phyloP scores from a whole-genome alignment of 2,797 vertebrate species.

The Hippopotamyrus pictus region DNA sequence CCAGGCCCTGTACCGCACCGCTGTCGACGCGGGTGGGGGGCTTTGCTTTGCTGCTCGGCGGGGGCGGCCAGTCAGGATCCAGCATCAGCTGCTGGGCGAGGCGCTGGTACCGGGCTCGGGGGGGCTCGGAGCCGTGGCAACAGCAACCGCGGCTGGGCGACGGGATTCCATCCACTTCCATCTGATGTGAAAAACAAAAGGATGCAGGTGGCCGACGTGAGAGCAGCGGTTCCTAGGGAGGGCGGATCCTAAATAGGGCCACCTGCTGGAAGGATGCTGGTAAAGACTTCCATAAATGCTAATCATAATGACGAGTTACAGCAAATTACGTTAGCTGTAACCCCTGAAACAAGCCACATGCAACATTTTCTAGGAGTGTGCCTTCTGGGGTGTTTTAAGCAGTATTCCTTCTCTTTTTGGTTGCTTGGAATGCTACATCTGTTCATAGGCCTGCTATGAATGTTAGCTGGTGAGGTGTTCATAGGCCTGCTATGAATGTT shows the following conservation, averaged over 20 bases:
- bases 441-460: neutral
- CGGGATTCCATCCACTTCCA: conserved; percentile 8
- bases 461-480: neutral
- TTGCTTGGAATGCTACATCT: neutral
- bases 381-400: neutral
- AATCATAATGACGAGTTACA: neutral
- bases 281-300: neutral
- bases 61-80: conserved; percentile 33
- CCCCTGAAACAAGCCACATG: neutral
- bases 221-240: neutral
- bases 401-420: neutral
- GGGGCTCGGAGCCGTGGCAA: neutral
- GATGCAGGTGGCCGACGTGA: neutral
- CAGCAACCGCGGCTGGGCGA: neutral
- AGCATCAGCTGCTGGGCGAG: conserved; percentile 30
- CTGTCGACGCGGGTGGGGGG: neutral
- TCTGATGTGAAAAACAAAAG: conserved; percentile 6
- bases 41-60: conserved; percentile 18
- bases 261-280: neutral
- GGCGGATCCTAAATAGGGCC: neutral
- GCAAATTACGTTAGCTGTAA: neutral
- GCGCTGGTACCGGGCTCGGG: conserved; percentile 29
- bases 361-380: neutral
- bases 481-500: neutral
- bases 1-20: conserved; percentile 4